These are phyloP conservation scores for Parasteatoda lunata DNA, from an alignment of 2,888 invertebrate genomes.

Conservation along the genomic window DNA sequence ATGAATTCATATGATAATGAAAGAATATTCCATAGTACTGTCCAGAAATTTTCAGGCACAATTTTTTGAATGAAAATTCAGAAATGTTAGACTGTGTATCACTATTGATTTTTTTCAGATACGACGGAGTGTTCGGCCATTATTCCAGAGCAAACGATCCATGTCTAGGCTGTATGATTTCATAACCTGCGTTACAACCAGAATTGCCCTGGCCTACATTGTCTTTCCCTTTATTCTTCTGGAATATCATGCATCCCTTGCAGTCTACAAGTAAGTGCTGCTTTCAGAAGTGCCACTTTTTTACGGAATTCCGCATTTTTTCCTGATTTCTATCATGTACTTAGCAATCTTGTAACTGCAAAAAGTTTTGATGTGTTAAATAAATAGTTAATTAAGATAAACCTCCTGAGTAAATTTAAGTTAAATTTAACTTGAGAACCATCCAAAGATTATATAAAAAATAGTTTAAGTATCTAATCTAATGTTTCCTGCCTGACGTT, in stretches of 20 bases:
- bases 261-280: slow-evolving; percentile 84
- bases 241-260: slow-evolving; percentile 85
- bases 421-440: not conserved
- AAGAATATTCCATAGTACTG: too few relatives aligned
- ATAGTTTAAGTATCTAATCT: too few relatives aligned
- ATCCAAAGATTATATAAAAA: too few relatives aligned
- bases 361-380: not conserved
- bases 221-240: slow-evolving; percentile 94
- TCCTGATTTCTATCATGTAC: not conserved
- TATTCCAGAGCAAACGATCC: slow-evolving; percentile 78
- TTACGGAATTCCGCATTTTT: not conserved
- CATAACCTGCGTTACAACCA: slow-evolving; percentile 86
- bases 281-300: not conserved
- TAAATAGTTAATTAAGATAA: not conserved
- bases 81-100: too few relatives aligned
- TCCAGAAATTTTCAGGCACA: too few relatives aligned
- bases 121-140: slow-evolving; percentile 85
- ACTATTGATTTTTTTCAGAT: slow-evolving; percentile 77
- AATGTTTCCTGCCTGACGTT: too few relatives aligned
- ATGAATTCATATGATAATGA: too few relatives aligned
- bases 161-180: slow-evolving; percentile 86
- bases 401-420: not conserved
- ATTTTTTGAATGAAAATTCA: too few relatives aligned
- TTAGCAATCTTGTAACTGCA: not conserved
- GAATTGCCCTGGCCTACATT: slow-evolving; percentile 89